phyloP scores from a whole-genome alignment of 2,888 invertebrate species.

The Pharmacophagus antenor region DNA sequence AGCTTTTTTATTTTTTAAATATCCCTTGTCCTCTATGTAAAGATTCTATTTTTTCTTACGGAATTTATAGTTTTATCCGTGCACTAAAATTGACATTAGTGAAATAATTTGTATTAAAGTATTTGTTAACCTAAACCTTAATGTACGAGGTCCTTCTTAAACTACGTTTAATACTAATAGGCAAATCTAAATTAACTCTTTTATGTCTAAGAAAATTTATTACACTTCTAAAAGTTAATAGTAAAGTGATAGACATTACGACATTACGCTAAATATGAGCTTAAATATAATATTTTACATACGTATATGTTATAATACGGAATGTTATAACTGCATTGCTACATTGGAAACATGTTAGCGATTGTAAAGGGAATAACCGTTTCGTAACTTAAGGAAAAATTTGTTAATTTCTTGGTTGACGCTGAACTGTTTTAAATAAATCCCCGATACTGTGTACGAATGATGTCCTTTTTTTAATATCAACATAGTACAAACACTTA shows the following conservation, averaged over 20 bases:
- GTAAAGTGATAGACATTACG: not conserved
- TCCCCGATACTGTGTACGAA: not conserved
- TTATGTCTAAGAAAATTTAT: not conserved
- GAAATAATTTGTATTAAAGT: too few species aligned
- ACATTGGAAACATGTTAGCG: not conserved
- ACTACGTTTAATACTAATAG: not conserved
- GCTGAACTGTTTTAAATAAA: not conserved
- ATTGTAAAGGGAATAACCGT: slow-evolving; percentile 25
- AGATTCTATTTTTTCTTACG: too few species aligned
- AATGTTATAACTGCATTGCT: not conserved
- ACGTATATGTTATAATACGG: not conserved
- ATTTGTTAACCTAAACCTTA: too few species aligned
- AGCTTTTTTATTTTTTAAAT: not conserved
- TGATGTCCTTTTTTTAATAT: too few species aligned
- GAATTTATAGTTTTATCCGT: too few species aligned
- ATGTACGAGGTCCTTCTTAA: too few species aligned
- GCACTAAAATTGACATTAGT: too few species aligned
- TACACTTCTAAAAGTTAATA: not conserved
- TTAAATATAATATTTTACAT: not conserved
- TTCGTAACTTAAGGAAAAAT: slow-evolving; percentile 26
- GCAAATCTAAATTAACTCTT: not conserved
- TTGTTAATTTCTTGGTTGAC: not conserved
- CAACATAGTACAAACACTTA: too few species aligned
- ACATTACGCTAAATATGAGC: not conserved
- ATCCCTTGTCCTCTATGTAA: too few species aligned